These are phyloP conservation scores for Rhabdomys pumilio DNA, from an alignment of 2,797 vertebrate genomes.

Conservation along the genomic window DNA sequence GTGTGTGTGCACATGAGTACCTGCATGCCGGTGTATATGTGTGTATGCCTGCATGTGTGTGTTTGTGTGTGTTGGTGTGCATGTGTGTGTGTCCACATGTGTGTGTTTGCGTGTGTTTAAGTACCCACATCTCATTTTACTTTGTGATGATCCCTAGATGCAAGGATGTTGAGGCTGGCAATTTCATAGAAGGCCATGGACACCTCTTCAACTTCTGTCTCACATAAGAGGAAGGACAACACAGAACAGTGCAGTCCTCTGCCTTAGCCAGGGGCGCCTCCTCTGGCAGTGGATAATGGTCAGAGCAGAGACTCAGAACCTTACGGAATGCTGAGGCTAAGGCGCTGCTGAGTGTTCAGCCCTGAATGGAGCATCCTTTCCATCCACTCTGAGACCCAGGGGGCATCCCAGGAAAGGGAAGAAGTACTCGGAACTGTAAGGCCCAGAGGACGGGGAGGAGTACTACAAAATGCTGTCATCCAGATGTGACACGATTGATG, in stretches of 20 bases:
- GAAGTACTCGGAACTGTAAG: no score
- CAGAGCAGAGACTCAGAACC: neutral
- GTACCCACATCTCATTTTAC: neutral
- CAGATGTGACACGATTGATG: neutral
- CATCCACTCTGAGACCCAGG: neutral
- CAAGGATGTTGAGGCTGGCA: neutral
- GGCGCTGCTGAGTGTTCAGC: no score
- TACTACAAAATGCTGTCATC: no score
- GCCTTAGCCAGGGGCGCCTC: neutral
- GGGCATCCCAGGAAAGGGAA: no score
- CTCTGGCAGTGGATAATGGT: neutral
- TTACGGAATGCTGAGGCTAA: no score
- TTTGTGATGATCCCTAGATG: no score
- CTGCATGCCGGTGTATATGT: no score
- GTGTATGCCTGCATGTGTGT: accelerated
- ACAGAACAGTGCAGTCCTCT: no score
- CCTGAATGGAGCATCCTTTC: neutral
- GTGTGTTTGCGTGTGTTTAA: no score
- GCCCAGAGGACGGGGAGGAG: neutral
- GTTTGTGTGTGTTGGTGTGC: no score
- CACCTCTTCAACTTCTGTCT: neutral
- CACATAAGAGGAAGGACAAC: neutral
- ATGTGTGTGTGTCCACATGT: accelerated
- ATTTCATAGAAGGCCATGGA: neutral
- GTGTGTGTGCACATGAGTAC: no score